Evolutionary conservation across 2,797 vertebrate species (phyloP).

Genomic region (Numenius phaeopus): DNA sequence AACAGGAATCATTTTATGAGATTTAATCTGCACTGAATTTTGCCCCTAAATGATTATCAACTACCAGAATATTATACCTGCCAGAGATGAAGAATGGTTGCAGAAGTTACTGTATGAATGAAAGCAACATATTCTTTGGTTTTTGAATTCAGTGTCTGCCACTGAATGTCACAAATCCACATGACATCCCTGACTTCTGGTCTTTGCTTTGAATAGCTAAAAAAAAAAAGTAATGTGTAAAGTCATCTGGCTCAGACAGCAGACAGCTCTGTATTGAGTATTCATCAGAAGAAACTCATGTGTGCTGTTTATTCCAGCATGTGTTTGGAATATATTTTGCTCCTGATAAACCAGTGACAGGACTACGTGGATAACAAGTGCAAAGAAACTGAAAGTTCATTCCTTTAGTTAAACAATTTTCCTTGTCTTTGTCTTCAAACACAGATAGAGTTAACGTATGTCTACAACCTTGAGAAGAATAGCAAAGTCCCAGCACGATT

Average conservation of each 20-base stretch:
- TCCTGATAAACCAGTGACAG: conserved; percentile 43
- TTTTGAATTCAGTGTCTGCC: neutral
- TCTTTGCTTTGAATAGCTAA: neutral
- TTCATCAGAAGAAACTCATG: neutral
- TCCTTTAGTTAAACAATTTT: neutral
- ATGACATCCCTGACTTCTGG: neutral
- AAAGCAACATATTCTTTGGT: neutral
- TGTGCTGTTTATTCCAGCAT: conserved; percentile 17
- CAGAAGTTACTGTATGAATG: neutral
- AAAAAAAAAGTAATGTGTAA: neutral
- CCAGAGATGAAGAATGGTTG: neutral
- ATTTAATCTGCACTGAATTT: neutral
- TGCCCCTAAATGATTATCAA: neutral
- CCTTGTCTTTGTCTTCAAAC: neutral
- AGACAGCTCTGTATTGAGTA: conserved; percentile 30
- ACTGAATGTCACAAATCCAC: neutral
- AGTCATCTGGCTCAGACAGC: neutral
- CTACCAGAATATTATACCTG: neutral
- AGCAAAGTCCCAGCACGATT: neutral
- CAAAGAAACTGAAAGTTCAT: neutral
- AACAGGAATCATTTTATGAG: neutral
- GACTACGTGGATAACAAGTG: neutral
- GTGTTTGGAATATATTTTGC: conserved; percentile 31
- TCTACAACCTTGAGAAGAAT: conserved; percentile 29
- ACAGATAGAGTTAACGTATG: rapidly evolving